phyloP scores from a whole-genome alignment of 2,797 vertebrate species.

The Mormyrus proboscirostris region DNA sequence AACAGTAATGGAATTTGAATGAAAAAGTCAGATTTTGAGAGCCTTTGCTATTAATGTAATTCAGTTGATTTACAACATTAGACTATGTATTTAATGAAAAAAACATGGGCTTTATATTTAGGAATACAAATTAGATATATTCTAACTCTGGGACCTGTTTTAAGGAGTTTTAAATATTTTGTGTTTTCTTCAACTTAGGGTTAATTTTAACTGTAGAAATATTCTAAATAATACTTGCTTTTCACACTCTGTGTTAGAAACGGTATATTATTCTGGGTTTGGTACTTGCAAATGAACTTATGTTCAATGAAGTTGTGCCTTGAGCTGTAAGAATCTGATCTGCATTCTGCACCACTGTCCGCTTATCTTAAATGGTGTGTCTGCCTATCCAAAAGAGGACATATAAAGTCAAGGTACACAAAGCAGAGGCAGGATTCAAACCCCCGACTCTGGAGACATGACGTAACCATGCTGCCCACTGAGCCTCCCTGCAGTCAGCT shows the following conservation, averaged over 20 bases:
- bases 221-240: neutral
- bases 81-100: neutral
- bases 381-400: neutral
- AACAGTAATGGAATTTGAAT: neutral
- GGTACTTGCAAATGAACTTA: neutral
- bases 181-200: neutral
- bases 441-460: neutral
- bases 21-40: neutral
- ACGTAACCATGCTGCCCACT: neutral
- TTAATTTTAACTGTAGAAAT: neutral
- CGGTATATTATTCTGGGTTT: neutral
- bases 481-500: neutral
- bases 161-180: neutral
- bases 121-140: neutral
- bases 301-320: neutral
- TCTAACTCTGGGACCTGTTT: neutral
- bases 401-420: neutral
- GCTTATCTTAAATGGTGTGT: neutral
- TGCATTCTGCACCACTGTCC: neutral
- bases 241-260: neutral
- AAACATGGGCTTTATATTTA: neutral
- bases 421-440: neutral
- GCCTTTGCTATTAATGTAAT: neutral
- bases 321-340: neutral
- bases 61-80: neutral